Evolutionary conservation across 2,113 vertebrate species (phyloP).

Genomic region (Cottus gobio): DNA sequence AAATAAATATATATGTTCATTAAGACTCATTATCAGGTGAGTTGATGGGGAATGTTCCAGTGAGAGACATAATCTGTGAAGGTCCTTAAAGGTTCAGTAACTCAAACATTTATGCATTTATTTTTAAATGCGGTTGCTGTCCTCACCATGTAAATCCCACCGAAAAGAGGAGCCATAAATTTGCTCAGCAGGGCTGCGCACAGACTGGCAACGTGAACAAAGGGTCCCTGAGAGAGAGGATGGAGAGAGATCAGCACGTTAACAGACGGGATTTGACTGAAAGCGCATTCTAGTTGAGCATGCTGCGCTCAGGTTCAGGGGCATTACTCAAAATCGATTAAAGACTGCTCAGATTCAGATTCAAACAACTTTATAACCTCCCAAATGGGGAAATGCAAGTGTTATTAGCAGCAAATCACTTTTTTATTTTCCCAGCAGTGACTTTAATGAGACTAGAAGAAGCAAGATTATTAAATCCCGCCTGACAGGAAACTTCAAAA

Average conservation of each 20-base stretch:
- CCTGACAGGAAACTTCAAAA: slow-evolving; percentile 17
- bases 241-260: slow-evolving; percentile 26
- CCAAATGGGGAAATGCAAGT: slow-evolving; percentile 12
- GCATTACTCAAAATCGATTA: slow-evolving; percentile 31
- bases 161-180: slow-evolving; percentile 95
- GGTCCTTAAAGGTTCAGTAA: neutral
- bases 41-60: neutral
- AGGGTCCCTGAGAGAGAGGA: slow-evolving; percentile 76
- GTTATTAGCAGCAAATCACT: slow-evolving; percentile 35
- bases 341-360: slow-evolving; percentile 34
- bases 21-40: neutral
- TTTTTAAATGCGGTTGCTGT: neutral
- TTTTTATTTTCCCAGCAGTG: slow-evolving; percentile 28
- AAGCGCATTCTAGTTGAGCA: slow-evolving; percentile 27
- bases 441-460: slow-evolving; percentile 37
- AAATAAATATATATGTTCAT: neutral
- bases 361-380: slow-evolving; percentile 35
- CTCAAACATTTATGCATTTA: neutral
- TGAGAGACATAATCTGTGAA: neutral
- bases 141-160: slow-evolving; percentile 93
- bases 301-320: slow-evolving; percentile 20
- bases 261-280: slow-evolving; percentile 15
- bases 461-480: slow-evolving; percentile 16
- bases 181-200: slow-evolving; percentile 94
- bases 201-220: slow-evolving; percentile 95